Conservation (phyloP, 2,113 vertebrate species). For the Sinocyclocheilus anshuiensis region DNA sequence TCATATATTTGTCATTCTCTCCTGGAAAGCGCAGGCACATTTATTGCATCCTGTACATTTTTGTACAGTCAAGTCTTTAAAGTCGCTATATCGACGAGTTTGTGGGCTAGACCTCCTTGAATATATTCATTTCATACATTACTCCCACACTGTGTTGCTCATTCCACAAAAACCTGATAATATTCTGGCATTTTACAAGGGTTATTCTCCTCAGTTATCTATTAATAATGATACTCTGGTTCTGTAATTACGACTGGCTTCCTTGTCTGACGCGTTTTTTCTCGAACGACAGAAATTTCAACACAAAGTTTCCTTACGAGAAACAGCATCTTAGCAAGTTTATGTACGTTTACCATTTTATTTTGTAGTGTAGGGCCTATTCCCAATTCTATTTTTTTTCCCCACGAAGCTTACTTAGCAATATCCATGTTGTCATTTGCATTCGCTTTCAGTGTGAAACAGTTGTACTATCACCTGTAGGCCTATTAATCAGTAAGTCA, state of each 20-base stretch:
- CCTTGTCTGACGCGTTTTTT: not conserved
- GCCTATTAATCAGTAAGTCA: not conserved
- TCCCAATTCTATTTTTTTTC: not conserved
- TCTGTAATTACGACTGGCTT: not conserved
- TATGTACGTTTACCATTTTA: not conserved
- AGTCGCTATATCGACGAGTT: not conserved
- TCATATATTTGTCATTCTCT: slow-evolving; percentile 18
- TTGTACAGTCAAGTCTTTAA: not conserved
- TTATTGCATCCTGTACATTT: slow-evolving; percentile 16
- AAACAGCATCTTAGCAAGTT: not conserved
- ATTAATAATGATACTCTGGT: not conserved
- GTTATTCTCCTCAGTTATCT: no score
- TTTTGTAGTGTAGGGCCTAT: not conserved
- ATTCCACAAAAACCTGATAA: no score
- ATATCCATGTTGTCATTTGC: not conserved
- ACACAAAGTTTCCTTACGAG: not conserved
- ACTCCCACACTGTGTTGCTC: not conserved
- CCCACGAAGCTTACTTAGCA: not conserved
- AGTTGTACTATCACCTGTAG: not conserved
- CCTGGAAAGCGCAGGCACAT: not conserved
- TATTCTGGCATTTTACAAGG: not conserved
- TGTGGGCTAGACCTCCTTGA: not conserved
- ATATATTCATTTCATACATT: not conserved
- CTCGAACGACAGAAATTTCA: not conserved
- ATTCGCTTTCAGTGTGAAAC: not conserved